Conservation (phyloP, 2,888 invertebrate genomes). For the Andrena marginata region DNA sequence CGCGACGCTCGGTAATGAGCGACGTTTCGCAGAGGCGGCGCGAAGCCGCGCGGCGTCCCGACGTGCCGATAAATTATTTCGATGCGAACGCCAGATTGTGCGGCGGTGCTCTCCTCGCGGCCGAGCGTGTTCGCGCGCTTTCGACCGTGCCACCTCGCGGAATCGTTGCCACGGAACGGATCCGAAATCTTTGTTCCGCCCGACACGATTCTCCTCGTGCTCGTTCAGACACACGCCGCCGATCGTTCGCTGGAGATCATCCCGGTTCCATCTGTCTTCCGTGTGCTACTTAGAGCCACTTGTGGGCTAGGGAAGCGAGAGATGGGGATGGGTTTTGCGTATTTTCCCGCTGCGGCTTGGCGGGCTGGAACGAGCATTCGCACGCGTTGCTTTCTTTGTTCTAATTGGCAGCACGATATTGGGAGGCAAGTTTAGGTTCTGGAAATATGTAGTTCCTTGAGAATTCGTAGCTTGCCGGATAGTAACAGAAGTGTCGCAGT, state of each 20-base stretch:
- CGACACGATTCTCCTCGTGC: neutral
- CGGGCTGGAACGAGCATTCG: no score
- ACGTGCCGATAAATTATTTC: conserved; percentile 39
- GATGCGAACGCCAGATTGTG: conserved; percentile 33
- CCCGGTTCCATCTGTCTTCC: no score
- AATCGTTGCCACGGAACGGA: conserved; percentile 10
- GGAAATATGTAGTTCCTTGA: no score
- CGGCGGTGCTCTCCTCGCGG: conserved; percentile 1
- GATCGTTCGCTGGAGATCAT: neutral
- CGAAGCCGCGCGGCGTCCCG: conserved; percentile 29
- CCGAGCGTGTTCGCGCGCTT: conserved; percentile 15
- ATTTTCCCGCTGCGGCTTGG: no score
- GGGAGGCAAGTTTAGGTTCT: no score
- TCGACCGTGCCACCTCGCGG: conserved; percentile 16
- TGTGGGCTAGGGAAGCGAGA: no score
- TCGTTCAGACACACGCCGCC: neutral
- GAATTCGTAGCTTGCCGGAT: no score
- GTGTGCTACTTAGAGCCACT: no score
- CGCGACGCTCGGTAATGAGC: conserved; percentile 29
- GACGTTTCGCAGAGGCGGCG: conserved; percentile 11
- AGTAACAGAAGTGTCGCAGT: no score
- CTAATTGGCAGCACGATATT: no score
- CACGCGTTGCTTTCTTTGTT: no score
- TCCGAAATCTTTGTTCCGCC: conserved; percentile 12
- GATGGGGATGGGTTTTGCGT: no score